Conservation (phyloP, 1,140 invertebrate species). For the Lasioglossum albipes region DNA sequence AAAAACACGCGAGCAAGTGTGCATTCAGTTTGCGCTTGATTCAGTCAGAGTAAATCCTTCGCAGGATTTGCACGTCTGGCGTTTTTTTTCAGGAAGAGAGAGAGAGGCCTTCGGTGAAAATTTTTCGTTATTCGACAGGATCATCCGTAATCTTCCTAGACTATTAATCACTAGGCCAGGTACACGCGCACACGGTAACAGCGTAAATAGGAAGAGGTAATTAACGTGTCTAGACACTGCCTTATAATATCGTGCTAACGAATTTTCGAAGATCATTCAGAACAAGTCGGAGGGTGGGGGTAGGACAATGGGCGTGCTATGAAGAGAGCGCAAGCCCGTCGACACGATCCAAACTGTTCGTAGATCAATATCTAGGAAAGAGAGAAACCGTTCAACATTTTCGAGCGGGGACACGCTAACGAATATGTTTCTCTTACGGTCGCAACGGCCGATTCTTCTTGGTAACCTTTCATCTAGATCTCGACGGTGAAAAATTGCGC, state of each 20-base stretch:
- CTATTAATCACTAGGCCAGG: constrained; percentile 14
- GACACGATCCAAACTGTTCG: constrained; percentile 14
- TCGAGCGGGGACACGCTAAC: constrained; percentile 17
- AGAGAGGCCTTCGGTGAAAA: neutral
- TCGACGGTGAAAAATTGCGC: constrained; percentile 31
- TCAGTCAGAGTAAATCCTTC: neutral
- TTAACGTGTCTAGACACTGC: constrained; percentile 40
- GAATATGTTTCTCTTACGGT: neutral
- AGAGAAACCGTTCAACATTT: constrained; percentile 1
- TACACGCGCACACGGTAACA: neutral
- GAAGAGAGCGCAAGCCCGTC: neutral
- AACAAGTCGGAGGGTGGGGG: too few species aligned
- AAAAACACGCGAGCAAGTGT: too few species aligned
- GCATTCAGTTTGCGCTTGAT: too few species aligned
- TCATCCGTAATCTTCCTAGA: neutral
- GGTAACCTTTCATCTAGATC: constrained; percentile 18
- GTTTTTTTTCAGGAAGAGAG: neutral
- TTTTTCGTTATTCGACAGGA: neutral
- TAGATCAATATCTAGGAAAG: constrained; percentile 14
- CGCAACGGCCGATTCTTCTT: constrained; percentile 1
- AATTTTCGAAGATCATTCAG: constrained; percentile 39
- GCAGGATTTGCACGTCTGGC: too few species aligned
- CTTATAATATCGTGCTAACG: constrained; percentile 26
- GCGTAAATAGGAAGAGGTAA: constrained; percentile 23
- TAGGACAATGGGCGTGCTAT: constrained; percentile 23